Conservation (phyloP, 2,888 invertebrate species). For the Meteorus cinctellus region DNA sequence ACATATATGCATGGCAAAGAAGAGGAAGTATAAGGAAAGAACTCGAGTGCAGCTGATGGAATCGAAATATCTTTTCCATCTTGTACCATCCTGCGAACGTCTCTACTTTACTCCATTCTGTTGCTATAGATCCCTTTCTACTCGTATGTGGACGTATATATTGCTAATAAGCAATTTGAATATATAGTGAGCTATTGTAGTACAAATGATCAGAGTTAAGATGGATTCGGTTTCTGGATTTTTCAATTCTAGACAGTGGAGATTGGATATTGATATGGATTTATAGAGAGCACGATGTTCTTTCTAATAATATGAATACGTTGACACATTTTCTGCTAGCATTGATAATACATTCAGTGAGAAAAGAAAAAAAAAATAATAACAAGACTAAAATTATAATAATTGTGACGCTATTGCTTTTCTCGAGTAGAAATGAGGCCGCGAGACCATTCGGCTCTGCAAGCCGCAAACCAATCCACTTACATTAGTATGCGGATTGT, state of each 20-base stretch:
- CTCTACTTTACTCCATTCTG: slow-evolving; percentile 43
- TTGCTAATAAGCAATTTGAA: neutral
- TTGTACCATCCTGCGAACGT: slow-evolving; percentile 42
- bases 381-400: neutral
- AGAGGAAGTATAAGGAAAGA: slow-evolving; percentile 29
- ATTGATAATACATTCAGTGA: neutral
- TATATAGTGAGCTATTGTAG: neutral
- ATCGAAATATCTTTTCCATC: slow-evolving; percentile 28
- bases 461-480: slow-evolving; percentile 44
- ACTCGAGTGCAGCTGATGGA: slow-evolving; percentile 28
- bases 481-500: slow-evolving; percentile 29
- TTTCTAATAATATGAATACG: too few relatives aligned
- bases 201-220: too few relatives aligned
- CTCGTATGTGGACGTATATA: neutral
- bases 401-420: slow-evolving; percentile 17
- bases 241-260: too few relatives aligned
- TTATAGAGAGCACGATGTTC: too few relatives aligned
- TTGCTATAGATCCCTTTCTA: neutral
- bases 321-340: neutral
- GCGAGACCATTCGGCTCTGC: slow-evolving; percentile 35
- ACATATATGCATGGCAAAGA: slow-evolving; percentile 13
- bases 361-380: neutral
- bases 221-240: too few relatives aligned
- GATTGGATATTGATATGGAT: too few relatives aligned
- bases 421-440: slow-evolving; percentile 25